These are phyloP conservation scores for Fulmarus glacialis DNA, from an alignment of 2,113 vertebrate species.

Conservation along the genomic window DNA sequence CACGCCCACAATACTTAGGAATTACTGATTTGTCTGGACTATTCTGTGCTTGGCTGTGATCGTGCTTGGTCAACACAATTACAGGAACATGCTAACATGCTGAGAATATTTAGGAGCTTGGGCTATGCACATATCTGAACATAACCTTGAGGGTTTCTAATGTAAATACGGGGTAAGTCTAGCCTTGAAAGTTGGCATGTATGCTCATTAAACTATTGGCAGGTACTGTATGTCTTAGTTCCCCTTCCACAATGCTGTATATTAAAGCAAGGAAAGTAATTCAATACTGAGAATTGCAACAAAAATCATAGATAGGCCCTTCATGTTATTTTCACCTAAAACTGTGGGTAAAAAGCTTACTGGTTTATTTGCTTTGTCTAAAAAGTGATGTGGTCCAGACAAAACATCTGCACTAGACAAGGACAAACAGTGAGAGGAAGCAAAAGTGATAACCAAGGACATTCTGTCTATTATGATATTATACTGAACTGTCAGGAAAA, in stretches of 20 bases:
- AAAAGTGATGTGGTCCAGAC: neutral
- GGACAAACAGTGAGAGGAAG: neutral
- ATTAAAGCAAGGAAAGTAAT: neutral
- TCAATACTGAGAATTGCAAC: neutral
- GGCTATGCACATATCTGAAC: neutral
- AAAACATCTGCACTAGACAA: neutral
- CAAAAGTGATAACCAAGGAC: constrained; percentile 32
- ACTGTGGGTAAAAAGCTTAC: neutral
- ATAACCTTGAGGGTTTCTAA: neutral
- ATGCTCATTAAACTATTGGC: neutral
- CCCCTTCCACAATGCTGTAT: neutral
- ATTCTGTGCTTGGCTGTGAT: neutral
- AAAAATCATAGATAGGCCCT: neutral
- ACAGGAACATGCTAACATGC: neutral
- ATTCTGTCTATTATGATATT: constrained; percentile 10
- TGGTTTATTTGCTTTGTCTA: neutral
- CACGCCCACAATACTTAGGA: neutral
- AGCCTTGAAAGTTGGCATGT: neutral
- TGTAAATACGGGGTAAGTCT: neutral
- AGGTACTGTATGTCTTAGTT: neutral
- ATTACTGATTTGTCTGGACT: neutral
- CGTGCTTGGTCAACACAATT: rapidly evolving
- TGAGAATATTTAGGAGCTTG: neutral
- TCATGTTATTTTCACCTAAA: neutral
- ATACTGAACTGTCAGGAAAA: constrained; percentile 47